phyloP scores from a whole-genome alignment of 2,888 invertebrate species.

The Ephialtes manifestator region DNA sequence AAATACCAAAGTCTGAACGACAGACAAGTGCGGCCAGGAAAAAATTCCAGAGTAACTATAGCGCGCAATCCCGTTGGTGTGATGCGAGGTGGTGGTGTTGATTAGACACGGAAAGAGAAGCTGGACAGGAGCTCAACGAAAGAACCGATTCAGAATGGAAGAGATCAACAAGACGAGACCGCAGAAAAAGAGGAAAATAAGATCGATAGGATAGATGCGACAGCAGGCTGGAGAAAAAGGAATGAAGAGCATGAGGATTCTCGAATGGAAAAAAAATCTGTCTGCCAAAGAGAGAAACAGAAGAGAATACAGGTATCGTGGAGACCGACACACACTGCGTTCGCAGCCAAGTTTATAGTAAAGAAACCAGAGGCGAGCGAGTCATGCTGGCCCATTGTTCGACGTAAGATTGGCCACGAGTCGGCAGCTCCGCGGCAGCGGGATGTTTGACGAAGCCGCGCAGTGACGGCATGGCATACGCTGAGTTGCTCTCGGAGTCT shows the following conservation, averaged over 20 bases:
- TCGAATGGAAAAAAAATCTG: conserved; percentile 34
- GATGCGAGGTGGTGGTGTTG: conserved; percentile 53
- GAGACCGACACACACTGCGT: conserved; percentile 63
- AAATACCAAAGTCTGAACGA: background rate
- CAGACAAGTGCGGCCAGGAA: background rate
- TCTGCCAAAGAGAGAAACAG: conserved; percentile 35
- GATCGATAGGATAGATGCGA: conserved; percentile 19
- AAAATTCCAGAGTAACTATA: conserved; percentile 46
- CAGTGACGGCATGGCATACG: conserved; percentile 42
- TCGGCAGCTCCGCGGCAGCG: conserved; percentile 62
- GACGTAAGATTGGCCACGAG: conserved; percentile 79
- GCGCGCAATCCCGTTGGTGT: conserved; percentile 4
- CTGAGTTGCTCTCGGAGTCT: conserved; percentile 51
- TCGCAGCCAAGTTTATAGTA: conserved; percentile 23
- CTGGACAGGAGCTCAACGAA: conserved; percentile 43
- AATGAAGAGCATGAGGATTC: conserved; percentile 36
- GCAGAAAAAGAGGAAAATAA: conserved; percentile 30
- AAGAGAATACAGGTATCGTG: conserved; percentile 54
- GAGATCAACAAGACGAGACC: conserved; percentile 40
- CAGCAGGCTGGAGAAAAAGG: conserved; percentile 41
- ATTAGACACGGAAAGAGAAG: conserved; percentile 63
- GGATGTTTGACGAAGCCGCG: conserved; percentile 82
- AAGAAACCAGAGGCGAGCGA: conserved; percentile 73
- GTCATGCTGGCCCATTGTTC: conserved; percentile 83
- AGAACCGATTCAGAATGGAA: conserved; percentile 51